Conservation (phyloP, 2,888 invertebrate species). For the Metallyticus violacea region DNA sequence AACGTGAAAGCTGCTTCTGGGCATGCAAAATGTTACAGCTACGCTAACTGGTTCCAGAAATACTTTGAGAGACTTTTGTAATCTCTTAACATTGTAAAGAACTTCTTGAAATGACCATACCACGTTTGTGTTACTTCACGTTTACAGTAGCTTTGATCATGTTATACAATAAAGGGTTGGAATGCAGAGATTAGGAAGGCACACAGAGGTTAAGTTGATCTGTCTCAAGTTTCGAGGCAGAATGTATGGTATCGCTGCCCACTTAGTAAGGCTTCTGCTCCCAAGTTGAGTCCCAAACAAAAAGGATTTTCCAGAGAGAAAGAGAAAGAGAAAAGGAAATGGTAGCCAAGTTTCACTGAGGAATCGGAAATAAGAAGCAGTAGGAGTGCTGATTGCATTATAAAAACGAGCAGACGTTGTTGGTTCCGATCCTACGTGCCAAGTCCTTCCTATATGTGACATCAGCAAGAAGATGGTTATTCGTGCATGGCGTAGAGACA, state of each 20-base stretch:
- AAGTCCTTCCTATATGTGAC: no score
- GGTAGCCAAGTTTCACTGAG: neutral
- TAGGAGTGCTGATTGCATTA: neutral
- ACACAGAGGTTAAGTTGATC: neutral
- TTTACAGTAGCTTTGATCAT: neutral
- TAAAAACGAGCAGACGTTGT: neutral
- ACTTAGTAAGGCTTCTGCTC: neutral
- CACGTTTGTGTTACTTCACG: no score
- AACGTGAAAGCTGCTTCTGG: no score
- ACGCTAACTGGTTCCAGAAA: no score
- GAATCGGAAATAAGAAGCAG: constrained; percentile 3
- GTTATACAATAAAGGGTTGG: neutral
- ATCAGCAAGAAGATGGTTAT: neutral
- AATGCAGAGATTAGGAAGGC: neutral
- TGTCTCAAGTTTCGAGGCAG: neutral
- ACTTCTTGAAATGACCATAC: no score
- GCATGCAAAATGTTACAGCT: no score
- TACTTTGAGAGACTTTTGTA: no score
- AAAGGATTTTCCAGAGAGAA: neutral
- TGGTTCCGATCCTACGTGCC: neutral
- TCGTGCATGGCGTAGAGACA: neutral
- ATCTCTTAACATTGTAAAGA: no score
- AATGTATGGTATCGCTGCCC: neutral
- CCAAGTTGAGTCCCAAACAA: neutral
- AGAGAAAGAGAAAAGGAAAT: neutral